Base-by-base conservation (phyloP, 2,888 invertebrate species). In the Scrobipalpa atriplicella region DNA sequence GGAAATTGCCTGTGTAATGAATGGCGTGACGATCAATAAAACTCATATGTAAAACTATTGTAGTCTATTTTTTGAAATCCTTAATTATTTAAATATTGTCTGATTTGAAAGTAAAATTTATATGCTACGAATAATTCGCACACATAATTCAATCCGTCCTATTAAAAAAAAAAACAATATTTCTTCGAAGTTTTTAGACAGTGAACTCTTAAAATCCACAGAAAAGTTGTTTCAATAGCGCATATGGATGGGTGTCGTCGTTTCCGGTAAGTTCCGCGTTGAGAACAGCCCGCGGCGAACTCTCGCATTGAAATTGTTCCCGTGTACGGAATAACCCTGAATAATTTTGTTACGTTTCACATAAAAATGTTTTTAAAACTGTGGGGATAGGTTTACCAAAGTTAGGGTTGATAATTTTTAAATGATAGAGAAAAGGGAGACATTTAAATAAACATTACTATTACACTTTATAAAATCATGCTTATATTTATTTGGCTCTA, bases 231-330 rank as follows among this genome's bases (percentile, higher is more conserved):
- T 47, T 47, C 47, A 47, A 47, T 16, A 47, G n/a, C 47, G 47
- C 47, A 6, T 47, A 47, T 47, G 10, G 16, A 19, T 19, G 8
- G 19, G 7, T 38, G 13, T 58, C 16, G 38, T 58, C 2, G 36
- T 11, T 29, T 58, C 10, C 38, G 38, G 58, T 16, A 58, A 58
- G 58, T 58, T 58, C 29, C 8, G 54, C n/a, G 58, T 38, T 38
- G 16, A 58, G 36, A 58, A 58, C 36, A 58, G 38, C 58, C 38
- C 18, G 58, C 13, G 58, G 38, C 58, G 5, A 29, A 13, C 38
- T 58, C n/a, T 36, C 38, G n/a, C 58, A 58, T 38, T 58, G 36
- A 58, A 29, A 36, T 58, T 11, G 38, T 58, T 58, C 36, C 29
- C 18, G n/a, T 38, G 38, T 38, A 36, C 36, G 13, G n/a, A 29